A percentile compares a stretch with the other conserved stretches of the same genome.
phyloP scores from a whole-genome alignment of 2,797 vertebrate genomes.

The Calcarius lapponicus region DNA sequence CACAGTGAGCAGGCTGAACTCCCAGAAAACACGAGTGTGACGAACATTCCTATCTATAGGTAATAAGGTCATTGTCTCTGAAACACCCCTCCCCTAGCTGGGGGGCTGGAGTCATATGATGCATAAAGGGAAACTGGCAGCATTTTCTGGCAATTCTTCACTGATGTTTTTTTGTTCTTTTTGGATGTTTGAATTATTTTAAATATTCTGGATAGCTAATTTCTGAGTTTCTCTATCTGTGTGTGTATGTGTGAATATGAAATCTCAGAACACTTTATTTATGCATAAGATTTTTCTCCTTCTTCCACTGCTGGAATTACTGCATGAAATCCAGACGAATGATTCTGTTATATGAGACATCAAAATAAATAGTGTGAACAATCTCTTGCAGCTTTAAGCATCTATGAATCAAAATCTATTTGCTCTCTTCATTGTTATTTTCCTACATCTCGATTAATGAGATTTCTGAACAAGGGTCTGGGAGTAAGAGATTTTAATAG shows the following conservation, averaged over 20 bases:
- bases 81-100: neutral
- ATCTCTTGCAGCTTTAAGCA: conserved; percentile 36
- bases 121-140: neutral
- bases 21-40: neutral
- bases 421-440: conserved; percentile 25
- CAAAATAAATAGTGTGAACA: conserved; percentile 43
- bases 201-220: neutral
- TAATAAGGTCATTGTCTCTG: neutral
- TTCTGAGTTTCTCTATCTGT: neutral
- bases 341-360: neutral
- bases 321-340: neutral
- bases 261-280: neutral
- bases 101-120: neutral
- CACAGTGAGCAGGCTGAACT: neutral
- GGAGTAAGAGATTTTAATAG: conserved; percentile 13
- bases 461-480: conserved; percentile 2
- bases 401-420: conserved; percentile 45
- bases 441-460: conserved; percentile 17
- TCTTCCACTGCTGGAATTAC: neutral
- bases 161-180: neutral
- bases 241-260: neutral
- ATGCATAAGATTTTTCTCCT: neutral
- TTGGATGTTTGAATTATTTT: neutral
- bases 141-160: neutral
- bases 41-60: neutral